Base-by-base conservation (phyloP, 2,888 invertebrate genomes). In the Meghimatium bilineatum region DNA sequence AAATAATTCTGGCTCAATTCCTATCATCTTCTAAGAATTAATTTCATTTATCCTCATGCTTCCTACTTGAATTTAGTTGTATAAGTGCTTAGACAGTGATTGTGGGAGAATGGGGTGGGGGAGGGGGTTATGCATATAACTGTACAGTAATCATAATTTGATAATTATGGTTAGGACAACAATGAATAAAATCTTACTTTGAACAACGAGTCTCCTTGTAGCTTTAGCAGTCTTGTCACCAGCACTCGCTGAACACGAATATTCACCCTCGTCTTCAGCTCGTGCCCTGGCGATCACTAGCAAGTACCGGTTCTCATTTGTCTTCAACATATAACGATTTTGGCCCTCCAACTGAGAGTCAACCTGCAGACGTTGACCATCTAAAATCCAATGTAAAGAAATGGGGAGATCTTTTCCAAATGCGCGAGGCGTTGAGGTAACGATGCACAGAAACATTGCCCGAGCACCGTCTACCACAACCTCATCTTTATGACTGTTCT, bases 171-270 rank as follows among this genome's bases (percentile, higher is more conserved):
- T 44, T 8, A 44, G 12, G 44, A 44, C 12, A 5, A 44, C 44
- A 44, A n/a, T 44, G 44, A 44, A 44, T 5, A 44, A 44, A 52
- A 17, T 8, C 87, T 82, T 82, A 90, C 90, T 87, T 87, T 86
- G 87, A 34, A 90, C 88, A 23, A 85, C 84, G 23, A 90, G 87
- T 38, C 75, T 79, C 10, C 88, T 87, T 49, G 85, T 80, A 2
- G 88, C 87, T 38, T 87, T 86, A 36, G 87, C 89, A 67, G 85
- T 78, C 56, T 85, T 86, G 26, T 86, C 56, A 26, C 89, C 88
- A 10, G 89, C 83, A 23, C 86, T 85, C 3, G 88, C 90, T 38
- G 90, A 85, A 85, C 91, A 91, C 0, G 88, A 86, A 85, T 91
- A 91, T 14, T 85, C 82, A 1, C 91, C 91, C 23, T 87, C 88